Conservation (phyloP, 2,113 vertebrate genomes). For the Plestiodon gilberti region DNA sequence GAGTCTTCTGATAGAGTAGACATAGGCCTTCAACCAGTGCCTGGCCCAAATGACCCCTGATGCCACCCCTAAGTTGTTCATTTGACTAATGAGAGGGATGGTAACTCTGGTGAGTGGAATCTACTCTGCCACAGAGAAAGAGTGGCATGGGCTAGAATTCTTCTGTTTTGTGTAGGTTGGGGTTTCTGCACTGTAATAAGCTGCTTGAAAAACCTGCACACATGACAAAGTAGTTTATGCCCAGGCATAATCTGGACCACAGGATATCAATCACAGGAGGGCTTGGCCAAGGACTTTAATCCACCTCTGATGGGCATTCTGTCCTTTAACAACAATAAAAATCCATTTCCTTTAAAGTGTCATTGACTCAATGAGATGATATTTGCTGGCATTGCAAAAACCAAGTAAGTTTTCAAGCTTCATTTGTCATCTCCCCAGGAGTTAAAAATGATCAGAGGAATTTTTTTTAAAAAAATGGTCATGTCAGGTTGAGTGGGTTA, state of each 20-base stretch:
- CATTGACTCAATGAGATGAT: neutral
- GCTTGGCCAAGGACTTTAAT: neutral
- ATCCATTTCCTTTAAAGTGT: neutral
- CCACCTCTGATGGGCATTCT: neutral
- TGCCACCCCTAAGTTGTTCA: no score
- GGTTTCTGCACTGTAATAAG: no score
- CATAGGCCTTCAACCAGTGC: no score
- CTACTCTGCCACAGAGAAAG: no score
- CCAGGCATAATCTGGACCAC: neutral
- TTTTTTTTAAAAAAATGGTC: neutral
- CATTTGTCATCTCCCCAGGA: neutral
- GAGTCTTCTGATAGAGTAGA: no score
- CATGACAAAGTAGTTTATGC: neutral
- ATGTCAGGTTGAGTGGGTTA: neutral
- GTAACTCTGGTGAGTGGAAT: no score
- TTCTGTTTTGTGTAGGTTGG: no score
- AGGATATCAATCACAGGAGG: neutral
- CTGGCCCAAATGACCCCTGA: no score
- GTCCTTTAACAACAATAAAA: neutral
- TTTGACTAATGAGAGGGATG: no score
- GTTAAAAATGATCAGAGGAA: neutral
- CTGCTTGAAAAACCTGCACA: no score
- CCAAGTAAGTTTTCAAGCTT: neutral
- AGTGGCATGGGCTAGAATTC: no score
- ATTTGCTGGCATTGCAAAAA: neutral